These are phyloP conservation scores for Heteromyza rotundicornis DNA, from an alignment of 2,888 invertebrate genomes.

Conservation along the genomic window DNA sequence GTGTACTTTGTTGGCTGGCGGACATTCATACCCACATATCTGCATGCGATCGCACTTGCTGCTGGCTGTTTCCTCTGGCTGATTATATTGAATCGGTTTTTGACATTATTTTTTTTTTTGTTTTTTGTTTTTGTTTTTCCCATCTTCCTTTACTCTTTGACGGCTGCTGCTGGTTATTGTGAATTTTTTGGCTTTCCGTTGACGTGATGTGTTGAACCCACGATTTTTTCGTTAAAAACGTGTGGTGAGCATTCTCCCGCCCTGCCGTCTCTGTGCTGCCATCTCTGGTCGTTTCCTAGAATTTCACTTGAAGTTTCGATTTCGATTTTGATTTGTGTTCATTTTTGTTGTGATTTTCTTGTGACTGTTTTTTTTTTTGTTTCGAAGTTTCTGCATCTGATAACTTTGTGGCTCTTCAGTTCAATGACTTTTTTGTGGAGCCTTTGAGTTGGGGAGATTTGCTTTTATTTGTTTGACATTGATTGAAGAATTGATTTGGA, in stretches of 20 bases:
- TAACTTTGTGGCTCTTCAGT: conserved; percentile 3
- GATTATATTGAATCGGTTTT: conserved; percentile 46
- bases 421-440: conserved; percentile 2
- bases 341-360: too few relatives aligned
- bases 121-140: conserved; percentile 41
- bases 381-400: conserved; percentile 17
- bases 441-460: conserved; percentile 22
- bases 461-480: conserved; percentile 40
- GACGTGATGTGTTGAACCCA: conserved; percentile 10
- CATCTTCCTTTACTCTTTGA: background rate
- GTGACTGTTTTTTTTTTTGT: background rate
- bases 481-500: conserved; percentile 54
- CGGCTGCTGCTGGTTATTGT: conserved; percentile 4
- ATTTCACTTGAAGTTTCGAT: conserved; percentile 37
- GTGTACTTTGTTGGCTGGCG: too few relatives aligned
- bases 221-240: conserved; percentile 13
- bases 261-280: conserved; percentile 10
- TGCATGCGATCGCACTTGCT: background rate
- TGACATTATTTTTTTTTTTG: conserved; percentile 53
- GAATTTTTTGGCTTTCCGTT: too few relatives aligned
- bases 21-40: background rate
- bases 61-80: background rate
- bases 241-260: too few relatives aligned
- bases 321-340: conserved; percentile 5
- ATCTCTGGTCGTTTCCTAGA: conserved; percentile 19